phyloP scores from a whole-genome alignment of 1,140 invertebrate genomes.

The Nebria ingens region DNA sequence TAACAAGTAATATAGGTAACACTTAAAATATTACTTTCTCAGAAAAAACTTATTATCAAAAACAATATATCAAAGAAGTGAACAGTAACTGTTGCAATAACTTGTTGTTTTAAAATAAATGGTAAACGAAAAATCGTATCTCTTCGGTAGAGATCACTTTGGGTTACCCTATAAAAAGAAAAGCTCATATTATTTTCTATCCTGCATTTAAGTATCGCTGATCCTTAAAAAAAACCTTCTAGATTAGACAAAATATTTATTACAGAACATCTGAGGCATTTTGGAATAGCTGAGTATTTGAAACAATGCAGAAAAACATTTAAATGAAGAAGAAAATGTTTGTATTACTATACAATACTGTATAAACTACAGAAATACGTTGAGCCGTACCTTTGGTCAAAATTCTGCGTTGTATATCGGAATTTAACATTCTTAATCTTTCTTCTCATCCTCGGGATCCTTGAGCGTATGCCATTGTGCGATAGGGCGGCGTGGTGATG shows the following conservation, averaged over 20 bases:
- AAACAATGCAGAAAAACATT: too few species aligned
- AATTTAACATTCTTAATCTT: conserved; percentile 49
- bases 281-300: too few species aligned
- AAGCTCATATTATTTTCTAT: too few species aligned
- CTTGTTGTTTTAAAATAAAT: neutral
- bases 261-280: too few species aligned
- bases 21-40: neutral
- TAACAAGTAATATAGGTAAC: neutral
- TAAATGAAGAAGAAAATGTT: too few species aligned
- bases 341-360: too few species aligned
- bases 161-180: neutral
- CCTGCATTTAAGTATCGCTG: too few species aligned
- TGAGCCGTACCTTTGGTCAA: conserved; percentile 9
- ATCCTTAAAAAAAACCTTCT: too few species aligned
- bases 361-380: too few species aligned
- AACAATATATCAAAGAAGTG: neutral
- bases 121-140: neutral
- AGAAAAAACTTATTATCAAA: neutral
- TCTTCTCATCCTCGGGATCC: conserved; percentile 90
- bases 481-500: conserved; percentile 94
- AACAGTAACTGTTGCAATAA: too few species aligned
- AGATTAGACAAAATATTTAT: too few species aligned
- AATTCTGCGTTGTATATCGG: conserved; percentile 15
- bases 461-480: conserved; percentile 99
- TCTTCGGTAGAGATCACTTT: neutral